Evolutionary conservation across 2,888 invertebrate genomes (phyloP), one percentile per base, ranked within the genome.

Genomic region (Pseudococcus jackbeardsleyi): DNA sequence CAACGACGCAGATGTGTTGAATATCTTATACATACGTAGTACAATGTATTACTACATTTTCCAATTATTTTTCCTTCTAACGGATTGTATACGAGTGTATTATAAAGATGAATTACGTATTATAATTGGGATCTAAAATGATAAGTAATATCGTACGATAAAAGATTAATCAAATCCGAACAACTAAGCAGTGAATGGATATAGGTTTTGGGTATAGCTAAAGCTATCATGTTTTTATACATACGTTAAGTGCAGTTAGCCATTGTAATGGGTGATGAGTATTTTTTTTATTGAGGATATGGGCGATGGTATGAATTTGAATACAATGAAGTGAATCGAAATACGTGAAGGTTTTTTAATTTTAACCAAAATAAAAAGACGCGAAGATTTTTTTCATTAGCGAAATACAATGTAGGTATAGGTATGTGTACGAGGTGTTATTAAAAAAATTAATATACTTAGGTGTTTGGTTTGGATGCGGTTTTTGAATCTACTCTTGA

Each of bases 231-330:
- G 22, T 72, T 72, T 72, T 72, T 26, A 33, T 72, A 12, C 17
- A 8, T 72, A 26, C 12, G 68, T 19, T 59, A 26, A 72, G 68
- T 72, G 26, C 68, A 72, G 68, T 72, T 72, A 72, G 68, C 68
- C n/a, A 72, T 72, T 72, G 68, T 72, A 72, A 19, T 59, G 59
- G n/a, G 59, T 72, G 68, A 72, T 72, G 68, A 72, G 68, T 22
- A 72, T 72, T 72, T 72, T 72, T 33, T 72, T 33, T 59, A 72
- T 72, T 33, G 22, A 72, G 22, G 26, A 72, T 26, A 72, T 59
- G 59, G 59, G 19, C 68, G 68, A 72, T 15, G 33, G 15, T 72
- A 72, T 33, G 68, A 26, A 72, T 72, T 72, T 72, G 68, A 72
- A 72, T 72, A 72, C 68, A 72, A 72, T 72, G 26, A 33, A 72